Percentiles rank a stretch among this genome's conserved stretches.
Evolutionary conservation across 2,888 invertebrate species (phyloP).

Genomic region (Ophion ellenae): DNA sequence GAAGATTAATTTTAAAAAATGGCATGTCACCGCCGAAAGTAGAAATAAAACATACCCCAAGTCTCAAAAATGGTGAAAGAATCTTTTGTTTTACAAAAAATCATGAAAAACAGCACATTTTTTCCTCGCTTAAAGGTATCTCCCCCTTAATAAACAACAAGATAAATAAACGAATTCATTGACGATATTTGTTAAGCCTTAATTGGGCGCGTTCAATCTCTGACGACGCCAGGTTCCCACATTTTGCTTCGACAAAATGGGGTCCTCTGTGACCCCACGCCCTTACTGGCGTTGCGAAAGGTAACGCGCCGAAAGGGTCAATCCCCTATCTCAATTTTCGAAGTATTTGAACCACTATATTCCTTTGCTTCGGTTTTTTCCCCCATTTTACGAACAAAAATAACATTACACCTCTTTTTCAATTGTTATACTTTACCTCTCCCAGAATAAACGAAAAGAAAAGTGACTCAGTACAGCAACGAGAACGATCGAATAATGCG

Average conservation of each 20-base stretch:
- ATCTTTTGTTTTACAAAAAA: no score
- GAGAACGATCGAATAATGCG: not conserved
- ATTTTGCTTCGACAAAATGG: not conserved
- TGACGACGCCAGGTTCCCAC: no score
- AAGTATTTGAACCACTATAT: conserved; percentile 1
- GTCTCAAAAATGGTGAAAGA: no score
- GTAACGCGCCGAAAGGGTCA: not conserved
- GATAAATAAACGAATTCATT: not conserved
- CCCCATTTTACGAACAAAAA: not conserved
- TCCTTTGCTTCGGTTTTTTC: not conserved
- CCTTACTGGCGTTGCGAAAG: not conserved
- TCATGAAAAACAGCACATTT: no score
- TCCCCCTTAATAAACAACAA: not conserved
- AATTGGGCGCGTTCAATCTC: not conserved
- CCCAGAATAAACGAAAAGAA: not conserved
- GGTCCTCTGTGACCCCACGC: not conserved
- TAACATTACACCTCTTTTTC: not conserved
- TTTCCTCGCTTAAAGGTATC: no score
- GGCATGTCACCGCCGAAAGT: no score
- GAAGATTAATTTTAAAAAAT: no score
- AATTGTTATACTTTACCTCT: no score
- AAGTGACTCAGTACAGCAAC: not conserved
- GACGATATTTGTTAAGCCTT: not conserved
- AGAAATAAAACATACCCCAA: no score
- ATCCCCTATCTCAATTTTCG: not conserved